A percentile compares a stretch with the other conserved stretches of the same genome.
These are phyloP conservation scores for Phrynosoma blainvillii DNA, from an alignment of 2,113 vertebrate species.

Conservation along the genomic window DNA sequence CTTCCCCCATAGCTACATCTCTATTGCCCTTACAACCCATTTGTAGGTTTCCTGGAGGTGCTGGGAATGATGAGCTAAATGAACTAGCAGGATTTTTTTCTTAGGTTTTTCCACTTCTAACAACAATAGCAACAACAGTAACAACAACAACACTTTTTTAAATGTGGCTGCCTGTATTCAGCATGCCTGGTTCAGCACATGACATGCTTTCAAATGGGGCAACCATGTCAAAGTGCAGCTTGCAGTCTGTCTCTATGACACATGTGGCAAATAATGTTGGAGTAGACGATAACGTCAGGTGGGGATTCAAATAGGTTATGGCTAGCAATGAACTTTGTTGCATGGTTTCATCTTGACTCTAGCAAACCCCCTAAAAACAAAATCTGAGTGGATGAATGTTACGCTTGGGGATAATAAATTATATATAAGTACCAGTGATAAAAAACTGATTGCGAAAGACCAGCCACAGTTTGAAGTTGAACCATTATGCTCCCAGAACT, in stretches of 20 bases:
- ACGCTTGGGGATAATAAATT: slow-evolving; percentile 14
- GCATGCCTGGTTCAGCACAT: not conserved
- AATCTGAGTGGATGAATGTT: slow-evolving; percentile 15
- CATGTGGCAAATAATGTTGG: not conserved
- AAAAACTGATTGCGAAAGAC: rapidly evolving
- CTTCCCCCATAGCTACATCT: too few relatives aligned
- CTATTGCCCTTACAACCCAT: not conserved
- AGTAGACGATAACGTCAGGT: not conserved
- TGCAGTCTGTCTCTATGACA: not conserved
- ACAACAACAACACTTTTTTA: not conserved
- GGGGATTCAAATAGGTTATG: not conserved
- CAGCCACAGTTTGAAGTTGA: not conserved
- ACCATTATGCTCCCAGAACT: not conserved
- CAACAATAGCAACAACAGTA: too few relatives aligned
- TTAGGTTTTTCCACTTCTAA: not conserved
- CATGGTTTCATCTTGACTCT: not conserved
- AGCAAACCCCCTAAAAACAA: slow-evolving; percentile 25
- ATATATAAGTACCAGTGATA: slow-evolving; percentile 13
- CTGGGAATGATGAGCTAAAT: not conserved
- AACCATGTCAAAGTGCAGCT: not conserved
- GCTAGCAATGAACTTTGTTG: not conserved
- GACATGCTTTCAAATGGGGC: not conserved
- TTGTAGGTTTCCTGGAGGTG: not conserved
- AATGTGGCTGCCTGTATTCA: not conserved
- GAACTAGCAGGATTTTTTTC: not conserved